phyloP scores from a whole-genome alignment of 2,797 vertebrate genomes.

The Cuculus canorus region DNA sequence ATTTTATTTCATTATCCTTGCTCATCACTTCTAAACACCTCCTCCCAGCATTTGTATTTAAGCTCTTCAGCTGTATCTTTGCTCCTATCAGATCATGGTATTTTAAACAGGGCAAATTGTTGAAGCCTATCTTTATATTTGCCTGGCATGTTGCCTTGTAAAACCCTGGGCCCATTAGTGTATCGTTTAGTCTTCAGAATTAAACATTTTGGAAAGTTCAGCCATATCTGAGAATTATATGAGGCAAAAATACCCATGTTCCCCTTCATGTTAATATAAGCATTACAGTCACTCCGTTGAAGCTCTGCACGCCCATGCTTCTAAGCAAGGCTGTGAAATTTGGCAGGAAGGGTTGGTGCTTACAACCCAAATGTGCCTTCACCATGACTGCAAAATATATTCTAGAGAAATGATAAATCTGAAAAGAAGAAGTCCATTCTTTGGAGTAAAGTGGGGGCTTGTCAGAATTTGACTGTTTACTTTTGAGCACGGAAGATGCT shows the following conservation, averaged over 20 bases:
- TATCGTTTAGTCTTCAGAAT: neutral
- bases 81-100: neutral
- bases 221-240: accelerated
- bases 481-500: accelerated
- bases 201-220: neutral
- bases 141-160: neutral
- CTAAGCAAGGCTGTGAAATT: neutral
- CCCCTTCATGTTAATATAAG: neutral
- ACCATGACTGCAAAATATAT: neutral
- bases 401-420: neutral
- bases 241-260: neutral
- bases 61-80: neutral
- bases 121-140: constrained; percentile 14
- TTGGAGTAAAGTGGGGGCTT: neutral
- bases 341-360: neutral
- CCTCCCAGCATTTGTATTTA: neutral
- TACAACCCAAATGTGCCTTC: neutral
- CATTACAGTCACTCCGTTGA: neutral
- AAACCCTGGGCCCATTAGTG: neutral
- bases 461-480: neutral
- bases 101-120: neutral
- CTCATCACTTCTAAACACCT: neutral
- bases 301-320: neutral
- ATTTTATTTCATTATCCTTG: neutral
- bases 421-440: neutral